These are phyloP conservation scores for Nomada flava DNA, from an alignment of 2,888 invertebrate genomes.

Conservation along the genomic window DNA sequence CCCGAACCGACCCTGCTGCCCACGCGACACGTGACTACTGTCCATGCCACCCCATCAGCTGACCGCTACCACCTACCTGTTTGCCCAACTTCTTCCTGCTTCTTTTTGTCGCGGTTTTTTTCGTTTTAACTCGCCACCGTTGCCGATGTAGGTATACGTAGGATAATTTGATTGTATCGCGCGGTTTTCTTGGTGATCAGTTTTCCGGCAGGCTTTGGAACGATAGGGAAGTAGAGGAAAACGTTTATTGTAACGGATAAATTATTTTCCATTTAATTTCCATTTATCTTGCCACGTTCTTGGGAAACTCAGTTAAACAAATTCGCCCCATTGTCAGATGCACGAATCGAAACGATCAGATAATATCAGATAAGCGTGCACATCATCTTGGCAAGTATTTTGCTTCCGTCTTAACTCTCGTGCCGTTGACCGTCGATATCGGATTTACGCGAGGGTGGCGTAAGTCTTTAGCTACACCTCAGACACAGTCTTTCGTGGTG, in stretches of 20 bases:
- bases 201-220: too few species aligned
- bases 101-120: constrained; percentile 9
- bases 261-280: too few species aligned
- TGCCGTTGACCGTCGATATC: constrained; percentile 48
- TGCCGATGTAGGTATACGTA: not conserved
- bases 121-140: not conserved
- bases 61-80: constrained; percentile 61
- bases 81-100: constrained; percentile 50
- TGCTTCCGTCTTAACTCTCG: constrained; percentile 16
- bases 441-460: constrained; percentile 30
- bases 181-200: not conserved
- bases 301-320: not conserved
- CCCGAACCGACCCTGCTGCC: constrained; percentile 45
- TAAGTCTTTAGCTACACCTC: constrained; percentile 24
- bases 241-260: too few species aligned
- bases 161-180: not conserved
- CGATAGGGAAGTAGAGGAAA: too few species aligned
- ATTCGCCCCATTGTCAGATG: not conserved
- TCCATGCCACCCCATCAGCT: constrained; percentile 62
- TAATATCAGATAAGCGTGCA: not conserved
- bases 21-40: constrained; percentile 70
- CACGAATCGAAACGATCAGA: not conserved
- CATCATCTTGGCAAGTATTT: constrained; percentile 7
- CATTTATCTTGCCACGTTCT: not conserved
- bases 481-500: not conserved